Evolutionary conservation across 2,888 invertebrate species (phyloP), one percentile per base, ranked within the genome.

Genomic region (Eurois occulta): DNA sequence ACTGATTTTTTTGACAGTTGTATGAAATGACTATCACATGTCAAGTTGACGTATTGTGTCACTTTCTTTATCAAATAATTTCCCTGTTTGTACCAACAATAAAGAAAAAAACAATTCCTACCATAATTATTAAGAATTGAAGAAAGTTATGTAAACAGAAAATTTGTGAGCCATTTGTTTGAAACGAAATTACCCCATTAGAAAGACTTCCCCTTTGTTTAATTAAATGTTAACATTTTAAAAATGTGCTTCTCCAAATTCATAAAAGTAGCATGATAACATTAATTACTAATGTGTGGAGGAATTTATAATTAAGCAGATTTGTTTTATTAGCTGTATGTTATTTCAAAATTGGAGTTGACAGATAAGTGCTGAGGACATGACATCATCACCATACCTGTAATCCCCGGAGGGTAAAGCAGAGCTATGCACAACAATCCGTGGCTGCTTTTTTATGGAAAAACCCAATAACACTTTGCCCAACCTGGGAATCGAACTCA

Each of bases 221-320:
- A 87, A 87, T 86, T 85, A 87, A 82, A 85, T 73, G 43, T 52
- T 68, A 69, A 73, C 79, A 76, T 81, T 84, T 86, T 72, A 18
- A 55, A 68, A 84, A 74, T 73, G 66, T 77, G 62, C 58, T 62
- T 74, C n/a, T 21, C 62, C 58, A 62, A 64, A 67, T 74, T 85
- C 58, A 68, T 69, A 74, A 72, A 13, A 41, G 16, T 28, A 43
- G 38, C 35, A 43, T 65, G 35, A 69, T 28, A 28, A 48, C 21
- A 80, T 52, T 62, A 52, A 65, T 73, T 66, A 58, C 41, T 72
- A 55, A 69, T 84, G 65, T 74, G 72, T 68, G 69, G 13, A 43
- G 62, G 74, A 55, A 62, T 68, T 48, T 60, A 18, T 72, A 66
- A 81, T 72, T n/a, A 46, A 32, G 41, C 1, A 58, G 8, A 16